Percentiles rank a stretch among this genome's conserved stretches.
Evolutionary conservation across 2,797 vertebrate species (phyloP).

Genomic region (Gastrophryne carolinensis): DNA sequence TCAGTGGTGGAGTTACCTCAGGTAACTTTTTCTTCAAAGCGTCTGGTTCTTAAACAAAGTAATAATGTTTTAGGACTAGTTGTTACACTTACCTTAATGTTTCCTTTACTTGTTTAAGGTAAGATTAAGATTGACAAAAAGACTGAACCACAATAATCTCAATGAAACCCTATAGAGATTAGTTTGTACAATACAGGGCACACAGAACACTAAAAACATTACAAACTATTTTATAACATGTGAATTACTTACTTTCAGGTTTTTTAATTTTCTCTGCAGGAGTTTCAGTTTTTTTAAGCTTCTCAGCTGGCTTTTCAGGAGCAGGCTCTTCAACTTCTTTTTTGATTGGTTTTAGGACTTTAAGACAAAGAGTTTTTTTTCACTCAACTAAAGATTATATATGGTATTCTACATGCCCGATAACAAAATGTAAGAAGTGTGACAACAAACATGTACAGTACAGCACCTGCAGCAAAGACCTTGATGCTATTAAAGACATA

Average conservation of each 20-base stretch:
- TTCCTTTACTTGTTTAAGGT: not conserved
- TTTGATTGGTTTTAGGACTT: constrained; percentile 68
- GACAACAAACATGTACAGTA: too few species aligned
- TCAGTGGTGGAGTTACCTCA: constrained; percentile 62
- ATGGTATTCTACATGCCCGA: not conserved
- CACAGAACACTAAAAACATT: not conserved
- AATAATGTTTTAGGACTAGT: not conserved
- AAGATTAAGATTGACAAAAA: not conserved
- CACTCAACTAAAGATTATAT: not conserved
- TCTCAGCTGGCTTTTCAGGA: constrained; percentile 71
- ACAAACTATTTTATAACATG: constrained; percentile 40
- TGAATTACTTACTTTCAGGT: constrained; percentile 74
- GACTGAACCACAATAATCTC: not conserved
- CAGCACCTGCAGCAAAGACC: not conserved
- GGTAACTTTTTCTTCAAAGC: constrained; percentile 64
- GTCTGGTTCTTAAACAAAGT: constrained; percentile 68
- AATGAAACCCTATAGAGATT: not conserved
- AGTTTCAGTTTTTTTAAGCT: constrained; percentile 70
- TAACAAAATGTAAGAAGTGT: not conserved
- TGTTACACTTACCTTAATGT: not conserved
- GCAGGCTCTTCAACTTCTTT: constrained; percentile 72
- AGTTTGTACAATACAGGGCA: not conserved
- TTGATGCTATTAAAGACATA: not conserved
- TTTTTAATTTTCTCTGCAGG: constrained; percentile 71
- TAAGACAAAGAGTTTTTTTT: constrained; percentile 64